Evolutionary conservation across 2,888 invertebrate genomes (phyloP), one percentile per base, ranked within the genome.

Genomic region (Anoncus sp.): DNA sequence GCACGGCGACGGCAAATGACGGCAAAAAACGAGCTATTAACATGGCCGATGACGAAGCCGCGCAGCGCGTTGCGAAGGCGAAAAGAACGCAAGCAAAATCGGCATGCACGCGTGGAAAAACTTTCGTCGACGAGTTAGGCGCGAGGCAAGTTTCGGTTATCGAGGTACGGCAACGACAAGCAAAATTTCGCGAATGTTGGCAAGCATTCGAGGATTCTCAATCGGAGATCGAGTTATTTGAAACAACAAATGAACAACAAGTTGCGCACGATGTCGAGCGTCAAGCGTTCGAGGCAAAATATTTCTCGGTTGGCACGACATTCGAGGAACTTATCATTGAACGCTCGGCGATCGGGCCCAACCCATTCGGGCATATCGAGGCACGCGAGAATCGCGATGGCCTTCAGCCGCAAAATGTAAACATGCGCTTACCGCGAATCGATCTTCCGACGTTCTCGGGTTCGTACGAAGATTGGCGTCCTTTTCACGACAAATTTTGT

Each of bases 381-480:
- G 31, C 7, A 5, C 3, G 7, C 31, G 31, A 31, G 7, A 31
- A 31, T 31, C 31, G 31, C 20, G 20, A 47, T 12, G 20, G 20
- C 47, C 1, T 20, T 47, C 20, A 7, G 1, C 20, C 5, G 4
- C 18, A 6, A 5, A 18, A 47, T 31, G n/a, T 47, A 47, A 47
- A 62, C 24, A 53, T 60, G 20, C 27, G 53, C 10, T n/a, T 73
- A n/a, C 72, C 72, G 10, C 51, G 22, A 0, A 72, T 79, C 4
- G 72, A 67, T n/a, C 38, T 75, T 16, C 73, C 75, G n/a, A 51
- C 16, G 6, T 75, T 76, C 12, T 43, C 55, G 20, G 75, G 75
- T 43, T 18, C 38, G 2, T 75, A 76, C 45, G 79, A 79, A 16
- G 75, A 75, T 9, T 79, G 75, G 73, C 51, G 31, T 14, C 43